Conservation (phyloP, 1,140 invertebrate species). For the Drosophila albomicans region DNA sequence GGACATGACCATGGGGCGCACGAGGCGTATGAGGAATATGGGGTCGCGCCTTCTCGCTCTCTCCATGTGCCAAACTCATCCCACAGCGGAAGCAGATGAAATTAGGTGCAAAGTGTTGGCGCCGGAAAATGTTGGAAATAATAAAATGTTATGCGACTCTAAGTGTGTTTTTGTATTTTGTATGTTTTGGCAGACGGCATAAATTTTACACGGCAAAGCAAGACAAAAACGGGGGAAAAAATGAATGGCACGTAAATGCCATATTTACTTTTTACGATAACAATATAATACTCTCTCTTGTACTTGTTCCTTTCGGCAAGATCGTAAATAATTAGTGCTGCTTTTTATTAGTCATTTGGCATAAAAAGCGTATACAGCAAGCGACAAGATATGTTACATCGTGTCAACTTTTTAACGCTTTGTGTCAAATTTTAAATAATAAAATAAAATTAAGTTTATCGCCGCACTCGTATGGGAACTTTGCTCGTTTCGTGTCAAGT, state of each 20-base stretch:
- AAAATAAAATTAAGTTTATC: conserved; percentile 60
- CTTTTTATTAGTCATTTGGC: conserved; percentile 30
- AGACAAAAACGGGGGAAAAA: not conserved
- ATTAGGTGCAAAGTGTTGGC: conserved; percentile 68
- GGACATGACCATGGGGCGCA: conserved; percentile 25
- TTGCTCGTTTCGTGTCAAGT: not conserved
- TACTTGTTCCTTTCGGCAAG: conserved; percentile 24
- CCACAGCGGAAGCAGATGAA: conserved; percentile 46
- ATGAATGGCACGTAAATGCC: conserved; percentile 53
- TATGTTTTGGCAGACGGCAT: conserved; percentile 35
- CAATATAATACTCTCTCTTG: conserved; percentile 45
- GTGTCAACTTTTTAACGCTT: conserved; percentile 47
- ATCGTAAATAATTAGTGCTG: conserved; percentile 76
- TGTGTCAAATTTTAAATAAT: conserved; percentile 54
- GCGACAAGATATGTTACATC: conserved; percentile 25
- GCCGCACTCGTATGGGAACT: conserved; percentile 12
- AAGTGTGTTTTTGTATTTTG: conserved; percentile 23
- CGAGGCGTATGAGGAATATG: not conserved
- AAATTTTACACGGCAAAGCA: conserved; percentile 46
- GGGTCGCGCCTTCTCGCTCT: not conserved
- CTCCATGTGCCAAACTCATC: not conserved
- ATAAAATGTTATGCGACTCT: conserved; percentile 52
- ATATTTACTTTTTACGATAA: conserved; percentile 69
- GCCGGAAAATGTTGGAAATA: conserved; percentile 50
- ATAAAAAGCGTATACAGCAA: conserved; percentile 26